A percentile compares a stretch with the other conserved stretches of the same genome.
These are phyloP conservation scores for Caenorhabditis panamensis DNA, from an alignment of 2,888 invertebrate genomes.

Conservation along the genomic window DNA sequence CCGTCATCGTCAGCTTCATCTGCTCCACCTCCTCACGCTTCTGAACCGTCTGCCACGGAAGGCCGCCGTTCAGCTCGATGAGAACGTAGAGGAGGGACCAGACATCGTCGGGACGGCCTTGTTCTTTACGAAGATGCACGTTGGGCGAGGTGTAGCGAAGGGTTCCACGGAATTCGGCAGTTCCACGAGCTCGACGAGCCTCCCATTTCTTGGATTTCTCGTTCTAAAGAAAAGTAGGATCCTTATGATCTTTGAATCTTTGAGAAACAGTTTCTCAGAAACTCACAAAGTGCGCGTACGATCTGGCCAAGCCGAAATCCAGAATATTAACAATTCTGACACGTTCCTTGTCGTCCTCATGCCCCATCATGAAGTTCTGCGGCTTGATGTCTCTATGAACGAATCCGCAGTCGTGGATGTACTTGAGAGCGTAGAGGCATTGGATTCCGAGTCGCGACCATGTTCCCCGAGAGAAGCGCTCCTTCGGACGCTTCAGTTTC, in stretches of 20 bases:
- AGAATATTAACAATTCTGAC: constrained; percentile 63
- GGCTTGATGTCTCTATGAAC: constrained; percentile 72
- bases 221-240: background rate
- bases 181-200: constrained; percentile 71
- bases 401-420: constrained; percentile 70
- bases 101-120: constrained; percentile 64
- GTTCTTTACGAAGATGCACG: constrained; percentile 72
- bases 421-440: constrained; percentile 69
- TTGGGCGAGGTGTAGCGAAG: constrained; percentile 74
- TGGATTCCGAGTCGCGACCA: constrained; percentile 73
- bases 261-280: background rate
- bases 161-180: constrained; percentile 77
- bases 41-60: constrained; percentile 74
- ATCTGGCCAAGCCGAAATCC: constrained; percentile 70
- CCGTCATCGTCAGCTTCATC: constrained; percentile 67
- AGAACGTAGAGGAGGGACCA: constrained; percentile 66
- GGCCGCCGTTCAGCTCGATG: constrained; percentile 85
- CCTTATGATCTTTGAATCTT: too few species aligned
- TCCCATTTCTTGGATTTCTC: background rate
- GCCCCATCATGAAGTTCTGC: constrained; percentile 74
- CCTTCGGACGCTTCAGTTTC: constrained; percentile 50
- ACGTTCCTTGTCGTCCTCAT: constrained; percentile 64
- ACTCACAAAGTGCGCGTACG: constrained; percentile 52
- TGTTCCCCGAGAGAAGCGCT: constrained; percentile 62
- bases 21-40: constrained; percentile 65